Percentiles rank a stretch among this genome's conserved stretches.
These are phyloP conservation scores for Bembecia ichneumoniformis DNA, from an alignment of 2,888 invertebrate genomes.

Conservation along the genomic window DNA sequence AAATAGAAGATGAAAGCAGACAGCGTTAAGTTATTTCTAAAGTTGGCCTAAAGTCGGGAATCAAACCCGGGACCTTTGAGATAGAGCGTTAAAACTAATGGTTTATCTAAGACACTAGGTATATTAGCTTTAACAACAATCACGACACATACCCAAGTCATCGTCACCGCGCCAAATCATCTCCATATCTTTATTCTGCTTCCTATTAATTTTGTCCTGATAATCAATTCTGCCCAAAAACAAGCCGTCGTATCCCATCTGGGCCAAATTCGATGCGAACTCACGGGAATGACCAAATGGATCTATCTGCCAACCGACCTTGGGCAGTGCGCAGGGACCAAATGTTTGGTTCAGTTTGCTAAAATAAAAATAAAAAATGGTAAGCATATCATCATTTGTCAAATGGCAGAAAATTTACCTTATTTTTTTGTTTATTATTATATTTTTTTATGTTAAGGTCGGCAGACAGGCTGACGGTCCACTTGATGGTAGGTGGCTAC, in stretches of 20 bases:
- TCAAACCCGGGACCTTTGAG: no score
- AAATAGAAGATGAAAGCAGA: no score
- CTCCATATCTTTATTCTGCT: constrained; percentile 77
- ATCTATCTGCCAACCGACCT: constrained; percentile 87
- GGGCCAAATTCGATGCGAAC: constrained; percentile 84
- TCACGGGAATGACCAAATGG: constrained; percentile 91
- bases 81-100: no score
- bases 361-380: constrained; percentile 3
- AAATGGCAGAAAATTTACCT: no score
- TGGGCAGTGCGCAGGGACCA: constrained; percentile 80
- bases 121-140: no score
- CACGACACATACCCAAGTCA: constrained; percentile 72
- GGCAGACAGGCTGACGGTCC: no score
- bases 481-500: no score
- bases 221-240: constrained; percentile 91
- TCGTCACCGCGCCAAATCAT: constrained; percentile 87
- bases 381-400: no score
- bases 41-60: no score
- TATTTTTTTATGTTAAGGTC: no score
- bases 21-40: no score
- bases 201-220: constrained; percentile 80
- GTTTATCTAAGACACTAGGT: background rate
- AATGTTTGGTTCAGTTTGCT: constrained; percentile 77
- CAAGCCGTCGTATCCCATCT: constrained; percentile 89
- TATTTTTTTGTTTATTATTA: no score